Percentiles rank a stretch among this genome's conserved stretches.
Conservation (phyloP, 2,113 vertebrate species). For the Platycercus adscitus region DNA sequence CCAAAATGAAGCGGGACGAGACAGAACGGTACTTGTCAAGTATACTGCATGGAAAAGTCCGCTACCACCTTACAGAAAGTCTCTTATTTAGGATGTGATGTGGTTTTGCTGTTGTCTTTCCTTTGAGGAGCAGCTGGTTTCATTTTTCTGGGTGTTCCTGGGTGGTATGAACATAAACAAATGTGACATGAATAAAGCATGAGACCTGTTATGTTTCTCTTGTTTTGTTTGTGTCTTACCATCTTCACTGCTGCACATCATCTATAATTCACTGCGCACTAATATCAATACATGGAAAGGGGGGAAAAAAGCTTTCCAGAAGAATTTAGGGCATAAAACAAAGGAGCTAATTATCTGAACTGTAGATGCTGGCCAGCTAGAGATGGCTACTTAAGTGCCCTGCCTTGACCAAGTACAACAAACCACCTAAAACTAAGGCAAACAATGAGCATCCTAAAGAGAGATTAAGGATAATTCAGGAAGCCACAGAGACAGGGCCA, state of each 20-base stretch:
- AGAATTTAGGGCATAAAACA: background rate
- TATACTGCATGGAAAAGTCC: background rate
- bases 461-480: background rate
- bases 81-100: background rate
- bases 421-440: background rate
- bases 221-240: background rate
- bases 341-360: background rate
- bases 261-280: background rate
- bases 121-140: constrained; percentile 10
- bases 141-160: background rate
- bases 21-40: background rate
- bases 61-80: background rate
- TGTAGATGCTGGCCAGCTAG: background rate
- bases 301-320: background rate
- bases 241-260: background rate
- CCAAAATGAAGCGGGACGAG: background rate
- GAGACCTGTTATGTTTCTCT: background rate
- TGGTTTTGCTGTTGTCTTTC: background rate
- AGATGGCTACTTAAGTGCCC: background rate
- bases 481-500: background rate
- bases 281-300: background rate
- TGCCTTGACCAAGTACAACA: background rate
- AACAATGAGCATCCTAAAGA: background rate
- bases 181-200: constrained; percentile 38
- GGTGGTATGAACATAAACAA: constrained; percentile 29